Evolutionary conservation across 2,797 vertebrate species (phyloP).

Genomic region (Emys orbicularis): DNA sequence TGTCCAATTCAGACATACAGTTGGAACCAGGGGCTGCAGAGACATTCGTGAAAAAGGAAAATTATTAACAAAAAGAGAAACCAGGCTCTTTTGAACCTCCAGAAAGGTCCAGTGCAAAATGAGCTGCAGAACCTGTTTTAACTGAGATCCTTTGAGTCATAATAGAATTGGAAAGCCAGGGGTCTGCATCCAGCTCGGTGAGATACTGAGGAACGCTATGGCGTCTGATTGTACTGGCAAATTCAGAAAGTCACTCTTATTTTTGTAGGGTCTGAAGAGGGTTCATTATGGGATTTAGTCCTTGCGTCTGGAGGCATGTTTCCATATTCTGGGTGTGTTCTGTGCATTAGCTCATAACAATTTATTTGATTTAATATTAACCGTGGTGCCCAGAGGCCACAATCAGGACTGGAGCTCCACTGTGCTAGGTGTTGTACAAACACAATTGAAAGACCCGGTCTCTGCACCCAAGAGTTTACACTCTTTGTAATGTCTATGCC

Average conservation of each 20-base stretch:
- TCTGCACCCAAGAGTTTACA: neutral
- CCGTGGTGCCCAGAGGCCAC: neutral
- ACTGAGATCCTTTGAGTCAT: neutral
- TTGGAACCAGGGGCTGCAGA: neutral
- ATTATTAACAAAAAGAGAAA: constrained; percentile 5
- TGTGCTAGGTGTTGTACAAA: neutral
- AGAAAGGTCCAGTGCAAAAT: neutral
- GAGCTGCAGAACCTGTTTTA: constrained; percentile 18
- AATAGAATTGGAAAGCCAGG: neutral
- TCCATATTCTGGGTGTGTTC: neutral
- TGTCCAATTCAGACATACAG: constrained; percentile 32
- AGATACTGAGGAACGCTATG: neutral
- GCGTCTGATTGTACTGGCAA: neutral
- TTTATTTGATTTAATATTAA: neutral
- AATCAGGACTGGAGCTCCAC: neutral
- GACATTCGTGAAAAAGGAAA: constrained; percentile 12
- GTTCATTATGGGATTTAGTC: neutral
- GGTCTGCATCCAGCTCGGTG: neutral
- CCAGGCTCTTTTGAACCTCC: neutral
- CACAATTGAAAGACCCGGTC: neutral
- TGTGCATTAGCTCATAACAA: neutral
- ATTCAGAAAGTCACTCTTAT: neutral
- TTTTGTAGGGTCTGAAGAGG: neutral
- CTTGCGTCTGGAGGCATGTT: neutral
- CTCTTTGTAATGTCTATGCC: neutral